Percentiles rank a stretch among this genome's conserved stretches.
Evolutionary conservation across 2,888 invertebrate species (phyloP).

Genomic region (Muschampia staudingeri): DNA sequence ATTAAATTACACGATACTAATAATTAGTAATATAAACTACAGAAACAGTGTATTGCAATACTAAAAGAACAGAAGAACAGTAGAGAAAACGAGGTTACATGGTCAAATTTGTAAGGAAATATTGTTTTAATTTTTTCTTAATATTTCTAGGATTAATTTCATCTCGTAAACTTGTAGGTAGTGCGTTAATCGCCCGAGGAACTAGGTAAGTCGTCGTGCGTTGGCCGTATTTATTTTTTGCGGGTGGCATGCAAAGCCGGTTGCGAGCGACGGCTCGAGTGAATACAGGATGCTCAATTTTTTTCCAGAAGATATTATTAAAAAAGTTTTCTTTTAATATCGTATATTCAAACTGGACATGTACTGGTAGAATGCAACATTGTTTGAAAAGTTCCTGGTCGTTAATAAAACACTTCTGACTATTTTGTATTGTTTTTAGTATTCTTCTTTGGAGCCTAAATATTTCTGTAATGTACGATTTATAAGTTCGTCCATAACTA

Average conservation of each 20-base stretch:
- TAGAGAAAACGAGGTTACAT: too few species aligned
- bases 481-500: not conserved
- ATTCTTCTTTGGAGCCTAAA: not conserved
- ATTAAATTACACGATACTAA: too few species aligned
- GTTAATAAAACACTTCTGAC: not conserved
- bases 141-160: too few species aligned
- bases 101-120: too few species aligned
- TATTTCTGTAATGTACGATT: not conserved
- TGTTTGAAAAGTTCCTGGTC: not conserved
- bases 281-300: not conserved
- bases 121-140: too few species aligned
- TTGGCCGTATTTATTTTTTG: slow-evolving; percentile 1
- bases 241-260: not conserved
- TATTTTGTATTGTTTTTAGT: not conserved
- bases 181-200: not conserved
- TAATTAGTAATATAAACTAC: too few species aligned
- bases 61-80: too few species aligned
- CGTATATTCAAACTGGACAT: not conserved
- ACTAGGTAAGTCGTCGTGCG: not conserved
- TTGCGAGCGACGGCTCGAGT: not conserved
- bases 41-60: too few species aligned
- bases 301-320: not conserved
- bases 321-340: not conserved
- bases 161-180: too few species aligned
- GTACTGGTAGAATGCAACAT: not conserved